Evolutionary conservation across 2,888 invertebrate species (phyloP), one percentile per base, ranked within the genome.

Genomic region (Gari tellinella): DNA sequence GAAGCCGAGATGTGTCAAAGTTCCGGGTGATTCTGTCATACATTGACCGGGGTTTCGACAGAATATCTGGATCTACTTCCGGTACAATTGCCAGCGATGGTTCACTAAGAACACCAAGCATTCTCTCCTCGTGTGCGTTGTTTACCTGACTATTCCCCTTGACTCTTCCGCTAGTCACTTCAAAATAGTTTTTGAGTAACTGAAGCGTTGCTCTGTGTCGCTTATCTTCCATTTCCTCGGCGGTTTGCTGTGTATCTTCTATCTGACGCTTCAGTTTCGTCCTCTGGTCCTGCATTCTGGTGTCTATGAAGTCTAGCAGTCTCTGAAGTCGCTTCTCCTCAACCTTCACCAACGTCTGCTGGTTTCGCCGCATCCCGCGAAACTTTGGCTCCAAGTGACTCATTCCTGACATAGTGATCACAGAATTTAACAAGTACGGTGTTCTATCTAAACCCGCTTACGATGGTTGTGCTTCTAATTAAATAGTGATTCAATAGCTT

Each of bases 271-370:
- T 56, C 17, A 79, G 58, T 51, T 69, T 75, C 3, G 63, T 31
- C 41, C 79, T 53, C 31, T 79, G 79, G 23, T 72, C 67, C 45
- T 75, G 69, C 65, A 72, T 72, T 37, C 79, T 48, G 10, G 51
- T 55, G 40, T 79, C 79, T 7, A 79, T 79, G 56, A 79, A 79
- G 53, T 79, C 79, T 19, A 79, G 45, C 51, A 79, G 51, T 43
- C 72, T 72, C 60, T 79, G 79, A 10, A 79, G 41, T 12, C 69
- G 46, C 5, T 66, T 68, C 49, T 79, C 79, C 31, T 79, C 79
- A 15, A 77, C 69, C 41, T 67, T 76, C 17, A 70, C 73, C 1
- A 56, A 56, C 14, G 68, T 40, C 43, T 51, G 62, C 40, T 58
- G 69, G 53, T 63, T 65, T 14, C 73, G 48, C 17, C 78, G 63